Evolutionary conservation across 2,113 vertebrate species (phyloP).

Genomic region (Artemisiospiza belli): DNA sequence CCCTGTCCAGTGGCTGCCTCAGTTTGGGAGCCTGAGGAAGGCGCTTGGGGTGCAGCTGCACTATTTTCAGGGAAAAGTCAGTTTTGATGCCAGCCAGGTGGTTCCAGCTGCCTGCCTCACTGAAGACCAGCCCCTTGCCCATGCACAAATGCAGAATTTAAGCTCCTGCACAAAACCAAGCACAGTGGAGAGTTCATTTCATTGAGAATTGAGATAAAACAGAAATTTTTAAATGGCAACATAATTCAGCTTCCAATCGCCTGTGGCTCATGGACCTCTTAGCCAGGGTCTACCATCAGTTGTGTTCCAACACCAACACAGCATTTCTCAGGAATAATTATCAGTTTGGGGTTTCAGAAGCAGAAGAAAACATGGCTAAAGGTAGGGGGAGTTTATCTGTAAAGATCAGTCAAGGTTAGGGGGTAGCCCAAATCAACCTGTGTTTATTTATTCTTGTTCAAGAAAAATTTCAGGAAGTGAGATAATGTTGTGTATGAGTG

Average conservation of each 20-base stretch:
- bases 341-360: background rate
- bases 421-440: background rate
- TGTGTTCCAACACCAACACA: background rate
- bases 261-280: background rate
- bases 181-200: background rate
- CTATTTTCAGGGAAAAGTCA: background rate
- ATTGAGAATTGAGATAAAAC: background rate
- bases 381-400: background rate
- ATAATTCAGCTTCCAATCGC: background rate
- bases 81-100: background rate
- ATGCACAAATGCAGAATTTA: background rate
- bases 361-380: background rate
- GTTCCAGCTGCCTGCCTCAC: rapidly evolving
- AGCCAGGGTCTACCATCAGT: background rate
- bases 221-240: background rate
- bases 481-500: rapidly evolving
- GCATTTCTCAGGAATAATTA: background rate
- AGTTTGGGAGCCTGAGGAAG: background rate
- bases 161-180: background rate
- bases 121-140: background rate
- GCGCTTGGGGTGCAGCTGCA: background rate
- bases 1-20: background rate
- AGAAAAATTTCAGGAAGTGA: background rate
- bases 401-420: background rate
- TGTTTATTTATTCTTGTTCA: background rate